A percentile compares a stretch with the other conserved stretches of the same genome.
These are phyloP conservation scores for Acanthosoma haemorrhoidale DNA, from an alignment of 2,888 invertebrate genomes.

Conservation along the genomic window DNA sequence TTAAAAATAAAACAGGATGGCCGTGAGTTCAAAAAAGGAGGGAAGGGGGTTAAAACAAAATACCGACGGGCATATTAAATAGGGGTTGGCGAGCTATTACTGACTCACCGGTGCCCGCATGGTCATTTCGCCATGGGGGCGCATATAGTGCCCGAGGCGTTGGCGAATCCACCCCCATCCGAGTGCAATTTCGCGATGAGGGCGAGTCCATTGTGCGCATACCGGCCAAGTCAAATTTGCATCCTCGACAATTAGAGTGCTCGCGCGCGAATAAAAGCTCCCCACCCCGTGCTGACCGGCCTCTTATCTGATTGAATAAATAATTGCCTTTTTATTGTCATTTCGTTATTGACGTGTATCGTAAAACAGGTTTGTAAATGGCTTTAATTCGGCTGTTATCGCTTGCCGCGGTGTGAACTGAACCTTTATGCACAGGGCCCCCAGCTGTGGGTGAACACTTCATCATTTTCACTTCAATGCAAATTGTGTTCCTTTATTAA, in stretches of 20 bases:
- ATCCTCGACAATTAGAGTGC: slow-evolving; percentile 7
- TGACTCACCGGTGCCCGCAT: slow-evolving; percentile 15
- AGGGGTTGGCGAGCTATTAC: background rate
- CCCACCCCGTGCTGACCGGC: background rate
- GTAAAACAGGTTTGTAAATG: background rate
- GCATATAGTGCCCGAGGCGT: background rate
- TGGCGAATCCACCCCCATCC: background rate
- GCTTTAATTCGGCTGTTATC: background rate
- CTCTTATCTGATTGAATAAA: slow-evolving; percentile 4
- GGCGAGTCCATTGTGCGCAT: slow-evolving; percentile 12
- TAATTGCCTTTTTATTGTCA: slow-evolving; percentile 1
- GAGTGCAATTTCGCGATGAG: slow-evolving; percentile 18
- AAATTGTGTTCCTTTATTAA: too few species aligned
- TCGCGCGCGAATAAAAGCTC: background rate
- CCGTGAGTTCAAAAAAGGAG: too few species aligned
- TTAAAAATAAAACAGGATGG: too few species aligned
- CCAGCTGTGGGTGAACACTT: too few species aligned
- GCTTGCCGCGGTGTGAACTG: background rate
- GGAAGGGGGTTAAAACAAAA: too few species aligned
- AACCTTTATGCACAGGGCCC: background rate
- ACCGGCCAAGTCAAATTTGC: slow-evolving; percentile 1
- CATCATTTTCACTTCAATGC: background rate
- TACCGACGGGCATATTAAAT: background rate
- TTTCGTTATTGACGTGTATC: background rate
- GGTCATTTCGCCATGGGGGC: background rate